Conservation (phyloP, 2,797 vertebrate genomes). For the Pelobates cultripes region DNA sequence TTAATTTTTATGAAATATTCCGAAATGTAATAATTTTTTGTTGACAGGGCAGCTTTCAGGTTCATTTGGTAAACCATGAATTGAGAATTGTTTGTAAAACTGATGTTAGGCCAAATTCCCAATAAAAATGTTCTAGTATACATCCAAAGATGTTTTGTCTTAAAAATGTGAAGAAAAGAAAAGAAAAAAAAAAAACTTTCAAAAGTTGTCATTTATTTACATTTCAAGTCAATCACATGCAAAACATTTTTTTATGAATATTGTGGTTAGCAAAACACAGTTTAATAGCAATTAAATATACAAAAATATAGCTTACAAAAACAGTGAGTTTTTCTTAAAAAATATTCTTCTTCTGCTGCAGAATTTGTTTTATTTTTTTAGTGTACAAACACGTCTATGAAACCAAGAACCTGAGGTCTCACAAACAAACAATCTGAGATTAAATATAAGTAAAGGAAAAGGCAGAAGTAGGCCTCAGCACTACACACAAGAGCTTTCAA, state of each 20-base stretch:
- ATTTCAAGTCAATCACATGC: conserved; percentile 55
- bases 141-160: no score
- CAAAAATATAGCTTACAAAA: conserved; percentile 57
- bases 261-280: conserved; percentile 49
- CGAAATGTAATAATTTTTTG: no score
- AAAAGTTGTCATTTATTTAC: conserved; percentile 51
- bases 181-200: conserved; percentile 4
- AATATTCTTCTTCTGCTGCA: conserved; percentile 50
- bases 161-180: not conserved
- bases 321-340: conserved; percentile 47
- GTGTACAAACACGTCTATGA: conserved; percentile 51
- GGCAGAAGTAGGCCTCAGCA: not conserved
- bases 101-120: no score
- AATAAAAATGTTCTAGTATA: no score
- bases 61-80: no score
- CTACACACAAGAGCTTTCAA: not conserved
- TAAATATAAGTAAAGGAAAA: conserved; percentile 22
- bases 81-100: no score
- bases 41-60: no score
- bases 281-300: conserved; percentile 57
- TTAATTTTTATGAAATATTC: no score
- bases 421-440: conserved; percentile 35
- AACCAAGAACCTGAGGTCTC: conserved; percentile 34
- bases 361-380: conserved; percentile 32
- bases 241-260: conserved; percentile 51